These are phyloP conservation scores for Drosophila imparisetae DNA, from an alignment of 2,888 invertebrate genomes.

Conservation along the genomic window DNA sequence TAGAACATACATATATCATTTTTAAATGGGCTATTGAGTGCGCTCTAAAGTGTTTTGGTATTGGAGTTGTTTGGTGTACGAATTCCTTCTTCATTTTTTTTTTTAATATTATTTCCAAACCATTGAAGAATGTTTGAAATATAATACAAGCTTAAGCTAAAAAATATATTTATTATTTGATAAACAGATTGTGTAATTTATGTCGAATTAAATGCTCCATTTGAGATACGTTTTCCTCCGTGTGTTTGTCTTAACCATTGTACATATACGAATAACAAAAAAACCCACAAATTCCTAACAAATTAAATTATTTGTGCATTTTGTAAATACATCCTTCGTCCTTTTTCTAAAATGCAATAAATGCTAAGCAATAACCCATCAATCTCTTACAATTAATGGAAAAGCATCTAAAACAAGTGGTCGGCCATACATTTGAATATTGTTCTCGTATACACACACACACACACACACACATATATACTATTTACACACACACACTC, in stretches of 20 bases:
- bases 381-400: constrained; percentile 33
- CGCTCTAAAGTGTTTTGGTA: not conserved
- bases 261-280: constrained; percentile 39
- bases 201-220: constrained; percentile 34
- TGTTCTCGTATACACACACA: constrained; percentile 18
- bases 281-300: constrained; percentile 36
- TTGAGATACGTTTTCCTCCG: constrained; percentile 27
- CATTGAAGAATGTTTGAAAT: not conserved
- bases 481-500: constrained; percentile 14
- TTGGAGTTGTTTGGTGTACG: constrained; percentile 5
- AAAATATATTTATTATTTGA: not conserved
- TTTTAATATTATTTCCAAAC: not conserved
- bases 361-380: constrained; percentile 30
- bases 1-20: constrained; percentile 4
- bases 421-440: constrained; percentile 52
- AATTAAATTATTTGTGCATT: constrained; percentile 44
- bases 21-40: not conserved
- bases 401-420: constrained; percentile 48
- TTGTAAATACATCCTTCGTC: constrained; percentile 42
- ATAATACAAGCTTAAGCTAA: not conserved
- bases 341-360: constrained; percentile 26
- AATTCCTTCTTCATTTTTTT: not conserved
- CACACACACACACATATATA: constrained; percentile 21
- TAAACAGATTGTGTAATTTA: not conserved
- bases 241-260: constrained; percentile 29